A percentile compares a stretch with the other conserved stretches of the same genome.
Evolutionary conservation across 1,140 invertebrate genomes (phyloP).

Genomic region (Riptortus pedestris): DNA sequence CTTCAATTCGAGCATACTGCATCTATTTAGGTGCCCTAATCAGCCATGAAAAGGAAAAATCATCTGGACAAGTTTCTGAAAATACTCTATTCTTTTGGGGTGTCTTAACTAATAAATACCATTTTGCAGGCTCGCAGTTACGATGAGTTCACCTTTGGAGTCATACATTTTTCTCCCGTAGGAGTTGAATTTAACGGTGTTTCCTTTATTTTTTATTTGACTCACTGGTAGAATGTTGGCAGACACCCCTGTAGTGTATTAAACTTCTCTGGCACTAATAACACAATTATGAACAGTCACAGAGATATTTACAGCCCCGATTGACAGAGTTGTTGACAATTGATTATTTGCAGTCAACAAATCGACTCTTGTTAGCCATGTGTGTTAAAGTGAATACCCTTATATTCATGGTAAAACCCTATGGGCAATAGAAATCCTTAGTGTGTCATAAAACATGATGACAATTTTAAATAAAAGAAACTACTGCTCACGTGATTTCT

Average conservation of each 20-base stretch:
- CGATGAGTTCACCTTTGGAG: not conserved
- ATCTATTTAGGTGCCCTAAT: not conserved
- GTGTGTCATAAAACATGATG: too few species aligned
- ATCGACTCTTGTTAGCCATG: too few species aligned
- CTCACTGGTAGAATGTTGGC: not conserved
- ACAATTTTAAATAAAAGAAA: too few species aligned
- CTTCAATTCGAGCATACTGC: not conserved
- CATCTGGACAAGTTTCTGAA: not conserved
- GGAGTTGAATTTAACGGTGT: not conserved
- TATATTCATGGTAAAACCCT: too few species aligned
- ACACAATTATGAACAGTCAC: not conserved
- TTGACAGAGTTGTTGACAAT: not conserved
- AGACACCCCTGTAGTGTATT: not conserved
- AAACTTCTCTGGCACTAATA: not conserved
- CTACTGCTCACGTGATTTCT: too few species aligned
- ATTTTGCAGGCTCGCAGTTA: not conserved
- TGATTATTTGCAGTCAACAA: not conserved
- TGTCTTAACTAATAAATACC: not conserved
- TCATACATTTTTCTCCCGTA: not conserved
- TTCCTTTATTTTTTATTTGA: not conserved
- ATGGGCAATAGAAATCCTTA: too few species aligned
- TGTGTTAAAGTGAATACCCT: too few species aligned
- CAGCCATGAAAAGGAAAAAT: too few species aligned
- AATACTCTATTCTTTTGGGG: not conserved
- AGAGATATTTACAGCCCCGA: not conserved